Base-by-base conservation (phyloP, 2,888 invertebrate genomes). In the Brachyptera risi region DNA sequence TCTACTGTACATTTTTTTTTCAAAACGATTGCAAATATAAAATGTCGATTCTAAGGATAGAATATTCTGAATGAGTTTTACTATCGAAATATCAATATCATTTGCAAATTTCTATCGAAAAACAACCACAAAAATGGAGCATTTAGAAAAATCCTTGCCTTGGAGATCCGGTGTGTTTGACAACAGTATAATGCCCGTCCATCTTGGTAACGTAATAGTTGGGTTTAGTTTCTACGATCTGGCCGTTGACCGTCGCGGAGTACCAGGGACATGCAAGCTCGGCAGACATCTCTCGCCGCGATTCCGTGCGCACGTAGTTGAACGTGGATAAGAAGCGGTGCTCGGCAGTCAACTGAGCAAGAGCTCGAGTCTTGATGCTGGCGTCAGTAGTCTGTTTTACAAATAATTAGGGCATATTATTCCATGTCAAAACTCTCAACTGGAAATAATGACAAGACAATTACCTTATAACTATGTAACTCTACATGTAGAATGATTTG, bases 161-260 rank as follows among this genome's bases (percentile, higher is more conserved):
- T n/a, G n/a, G n/a, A n/a, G 38, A 23, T 24, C 35, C 26, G 15
- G 13, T 17, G 23, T 23, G 58, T 31, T 15, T 40, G n/a, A n/a
- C n/a, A n/a, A n/a, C n/a, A n/a, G n/a, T n/a, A n/a, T 35, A 27
- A 31, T 31, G 38, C 57, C 57, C 26, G 5, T 27, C 57, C 17
- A 24, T 15, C n/a, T 24, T 19, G n/a, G 59, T 64, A 4, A 66
- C 65, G 60, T 63, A 69, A 23, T 67, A 64, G 7, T 67, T 67
- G 1, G 65, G 60, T 19, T 58, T 59, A 26, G 65, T 62, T 61
- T 69, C 68, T 17, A 35, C 24, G 44, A 64, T 9, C 13, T 49
- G 50, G 11, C 58, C 58, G 19, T 51, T 27, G 1, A 62, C 27
- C 23, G 57, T 50, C 3, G 47, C 42, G 23, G 57, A 38, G 24